A percentile compares a stretch with the other conserved stretches of the same genome.
phyloP scores from a whole-genome alignment of 2,888 invertebrate genomes.

The Mythimna impura region DNA sequence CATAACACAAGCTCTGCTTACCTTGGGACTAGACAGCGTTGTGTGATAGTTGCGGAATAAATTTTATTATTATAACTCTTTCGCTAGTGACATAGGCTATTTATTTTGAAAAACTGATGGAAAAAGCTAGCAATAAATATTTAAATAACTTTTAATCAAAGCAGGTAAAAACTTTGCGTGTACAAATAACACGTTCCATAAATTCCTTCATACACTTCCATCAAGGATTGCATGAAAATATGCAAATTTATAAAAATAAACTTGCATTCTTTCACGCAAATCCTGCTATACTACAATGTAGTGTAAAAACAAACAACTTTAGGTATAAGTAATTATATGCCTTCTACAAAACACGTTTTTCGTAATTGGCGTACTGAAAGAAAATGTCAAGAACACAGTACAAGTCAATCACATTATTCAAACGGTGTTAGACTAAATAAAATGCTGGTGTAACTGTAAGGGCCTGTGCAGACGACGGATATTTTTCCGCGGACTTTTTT shows the following conservation, averaged over 20 bases:
- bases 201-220: not conserved
- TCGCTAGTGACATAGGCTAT: no score
- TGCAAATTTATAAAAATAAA: slow-evolving; percentile 15
- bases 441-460: not conserved
- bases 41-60: no score
- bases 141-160: no score
- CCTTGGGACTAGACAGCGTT: no score
- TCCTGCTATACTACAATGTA: not conserved
- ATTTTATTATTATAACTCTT: no score
- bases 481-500: no score
- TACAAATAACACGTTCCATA: not conserved
- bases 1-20: no score
- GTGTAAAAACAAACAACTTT: slow-evolving; percentile 15
- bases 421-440: slow-evolving; percentile 24
- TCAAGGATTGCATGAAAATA: slow-evolving; percentile 18
- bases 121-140: no score
- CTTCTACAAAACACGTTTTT: slow-evolving; percentile 27
- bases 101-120: not conserved
- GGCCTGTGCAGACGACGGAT: no score
- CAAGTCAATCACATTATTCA: slow-evolving; percentile 29
- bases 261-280: slow-evolving; percentile 22
- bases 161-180: not conserved
- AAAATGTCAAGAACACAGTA: slow-evolving; percentile 45
- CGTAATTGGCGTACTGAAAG: slow-evolving; percentile 25
- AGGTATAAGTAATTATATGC: slow-evolving; percentile 5